A percentile compares a stretch with the other conserved stretches of the same genome.
Evolutionary conservation across 2,113 vertebrate genomes (phyloP).

Genomic region (Pteropus alecto): DNA sequence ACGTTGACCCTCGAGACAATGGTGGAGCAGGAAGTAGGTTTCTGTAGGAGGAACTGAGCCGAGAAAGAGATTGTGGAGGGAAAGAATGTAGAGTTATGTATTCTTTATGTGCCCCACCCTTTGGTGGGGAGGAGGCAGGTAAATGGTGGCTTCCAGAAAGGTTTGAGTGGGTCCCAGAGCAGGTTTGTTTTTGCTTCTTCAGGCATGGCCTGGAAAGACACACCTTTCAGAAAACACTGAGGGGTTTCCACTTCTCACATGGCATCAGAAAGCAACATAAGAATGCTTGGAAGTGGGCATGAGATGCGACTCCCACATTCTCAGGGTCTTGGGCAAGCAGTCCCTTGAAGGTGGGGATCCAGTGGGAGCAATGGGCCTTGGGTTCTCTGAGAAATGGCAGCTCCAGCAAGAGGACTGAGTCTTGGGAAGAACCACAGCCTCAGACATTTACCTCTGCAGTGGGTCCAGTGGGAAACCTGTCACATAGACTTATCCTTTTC

Average conservation of each 20-base stretch:
- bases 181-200: not conserved
- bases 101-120: not conserved
- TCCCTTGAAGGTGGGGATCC: not conserved
- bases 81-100: not conserved
- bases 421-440: not conserved
- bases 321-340: not conserved
- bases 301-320: not conserved
- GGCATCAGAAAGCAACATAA: not conserved
- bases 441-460: rapidly evolving
- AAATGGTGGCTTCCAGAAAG: not conserved
- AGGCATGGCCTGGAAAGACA: not conserved
- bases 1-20: not conserved
- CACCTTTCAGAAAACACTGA: not conserved
- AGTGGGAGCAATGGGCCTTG: rapidly evolving
- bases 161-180: not conserved
- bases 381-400: not conserved
- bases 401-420: not conserved
- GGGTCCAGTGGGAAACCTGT: not conserved
- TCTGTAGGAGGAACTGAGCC: not conserved
- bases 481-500: not conserved
- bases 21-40: not conserved
- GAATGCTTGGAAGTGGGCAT: not conserved
- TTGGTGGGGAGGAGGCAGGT: not conserved
- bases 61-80: not conserved
- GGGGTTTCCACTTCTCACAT: not conserved